phyloP scores from a whole-genome alignment of 2,113 vertebrate species.

The Meleagris gallopavo region DNA sequence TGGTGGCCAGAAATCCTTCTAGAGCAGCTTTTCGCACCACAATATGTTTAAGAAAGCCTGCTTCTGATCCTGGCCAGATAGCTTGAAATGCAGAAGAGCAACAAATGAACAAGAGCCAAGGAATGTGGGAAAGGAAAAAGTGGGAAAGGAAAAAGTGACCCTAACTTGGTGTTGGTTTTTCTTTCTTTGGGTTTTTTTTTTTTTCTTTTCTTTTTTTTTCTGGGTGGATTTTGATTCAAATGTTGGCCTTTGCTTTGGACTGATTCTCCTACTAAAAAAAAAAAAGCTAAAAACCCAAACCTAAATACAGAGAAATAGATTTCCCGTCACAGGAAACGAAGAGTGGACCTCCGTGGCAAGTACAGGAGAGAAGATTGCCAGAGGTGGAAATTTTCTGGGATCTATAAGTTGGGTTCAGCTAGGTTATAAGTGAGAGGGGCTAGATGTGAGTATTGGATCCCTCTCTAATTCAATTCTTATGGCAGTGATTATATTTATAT shows the following conservation, averaged over 20 bases:
- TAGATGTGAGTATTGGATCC: constrained; percentile 64
- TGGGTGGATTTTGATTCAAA: constrained; percentile 33
- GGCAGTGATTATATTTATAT: constrained; percentile 68
- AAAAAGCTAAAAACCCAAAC: background rate
- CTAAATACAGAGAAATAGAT: constrained; percentile 49
- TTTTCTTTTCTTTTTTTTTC: background rate
- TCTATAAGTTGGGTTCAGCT: constrained; percentile 54
- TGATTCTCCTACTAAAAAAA: constrained; percentile 31
- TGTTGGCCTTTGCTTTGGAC: constrained; percentile 34
- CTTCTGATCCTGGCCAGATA: constrained; percentile 30
- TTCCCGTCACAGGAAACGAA: constrained; percentile 59
- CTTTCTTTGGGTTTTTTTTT: background rate
- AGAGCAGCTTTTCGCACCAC: constrained; percentile 38
- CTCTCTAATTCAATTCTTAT: constrained; percentile 68
- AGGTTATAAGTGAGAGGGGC: constrained; percentile 39
- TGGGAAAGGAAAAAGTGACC: constrained; percentile 63
- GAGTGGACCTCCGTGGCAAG: constrained; percentile 44
- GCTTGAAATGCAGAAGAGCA: constrained; percentile 52
- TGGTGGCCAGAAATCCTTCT: constrained; percentile 32
- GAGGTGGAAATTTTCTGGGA: constrained; percentile 65
- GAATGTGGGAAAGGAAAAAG: constrained; percentile 59
- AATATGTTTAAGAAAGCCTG: constrained; percentile 38
- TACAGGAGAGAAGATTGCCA: constrained; percentile 8
- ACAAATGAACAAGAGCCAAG: constrained; percentile 34
- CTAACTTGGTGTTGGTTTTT: background rate